A percentile compares a stretch with the other conserved stretches of the same genome.
phyloP scores from a whole-genome alignment of 2,888 invertebrate genomes.

The Coelogynopora nodosa region DNA sequence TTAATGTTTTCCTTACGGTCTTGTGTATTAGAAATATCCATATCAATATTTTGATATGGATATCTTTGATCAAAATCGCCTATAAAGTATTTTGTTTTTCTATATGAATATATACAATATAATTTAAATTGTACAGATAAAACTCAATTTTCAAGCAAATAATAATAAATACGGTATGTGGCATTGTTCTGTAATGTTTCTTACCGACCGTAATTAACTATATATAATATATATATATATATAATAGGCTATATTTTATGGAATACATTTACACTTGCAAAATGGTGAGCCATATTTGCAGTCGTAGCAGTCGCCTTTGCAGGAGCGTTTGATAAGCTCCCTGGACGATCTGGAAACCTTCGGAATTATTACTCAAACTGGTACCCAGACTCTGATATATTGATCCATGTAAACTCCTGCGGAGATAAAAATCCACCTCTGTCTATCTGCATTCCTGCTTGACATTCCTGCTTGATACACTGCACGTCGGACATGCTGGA shows the following conservation, averaged over 20 bases:
- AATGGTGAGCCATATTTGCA: slow-evolving; percentile 17
- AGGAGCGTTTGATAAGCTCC: neutral
- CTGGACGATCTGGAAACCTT: neutral
- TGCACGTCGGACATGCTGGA: slow-evolving; percentile 18
- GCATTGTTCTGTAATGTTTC: neutral
- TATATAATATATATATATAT: neutral
- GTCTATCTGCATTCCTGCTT: neutral
- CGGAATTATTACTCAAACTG: neutral
- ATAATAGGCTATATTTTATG: neutral
- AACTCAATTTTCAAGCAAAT: no score
- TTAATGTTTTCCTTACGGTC: no score
- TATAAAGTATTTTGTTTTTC: no score
- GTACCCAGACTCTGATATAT: slow-evolving; percentile 3
- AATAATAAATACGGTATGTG: no score
- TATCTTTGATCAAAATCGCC: no score
- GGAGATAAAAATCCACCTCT: neutral
- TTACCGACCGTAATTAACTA: neutral
- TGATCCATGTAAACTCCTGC: neutral
- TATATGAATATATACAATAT: no score
- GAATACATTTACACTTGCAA: slow-evolving; percentile 6
- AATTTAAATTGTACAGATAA: no score
- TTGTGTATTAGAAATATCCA: no score
- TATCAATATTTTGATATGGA: no score
- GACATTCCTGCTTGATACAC: neutral
- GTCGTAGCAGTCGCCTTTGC: slow-evolving; percentile 1